Percentiles rank a stretch among this genome's conserved stretches.
phyloP scores from a whole-genome alignment of 2,797 vertebrate genomes.

The Enteromius anoplus region DNA sequence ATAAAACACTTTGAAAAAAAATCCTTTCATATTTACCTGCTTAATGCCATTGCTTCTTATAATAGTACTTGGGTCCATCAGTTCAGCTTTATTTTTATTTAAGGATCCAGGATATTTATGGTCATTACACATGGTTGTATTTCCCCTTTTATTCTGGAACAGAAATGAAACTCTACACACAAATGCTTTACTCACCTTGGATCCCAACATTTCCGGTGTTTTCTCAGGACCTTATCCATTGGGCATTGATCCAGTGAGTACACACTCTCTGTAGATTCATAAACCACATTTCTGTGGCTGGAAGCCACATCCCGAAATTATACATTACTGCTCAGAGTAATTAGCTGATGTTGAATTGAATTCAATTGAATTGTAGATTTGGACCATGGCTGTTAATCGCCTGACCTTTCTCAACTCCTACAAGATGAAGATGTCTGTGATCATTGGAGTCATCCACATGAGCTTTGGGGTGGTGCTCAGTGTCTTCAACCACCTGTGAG shows the following conservation, averaged over 20 bases:
- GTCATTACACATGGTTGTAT: too few species aligned
- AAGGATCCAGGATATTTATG: not conserved
- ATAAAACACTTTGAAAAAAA: not conserved
- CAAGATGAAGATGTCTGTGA: conserved; percentile 99
- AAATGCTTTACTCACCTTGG: conserved; percentile 80
- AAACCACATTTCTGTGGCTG: conserved; percentile 10
- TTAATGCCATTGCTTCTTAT: not conserved
- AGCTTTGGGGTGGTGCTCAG: conserved; percentile 91
- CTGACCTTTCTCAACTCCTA: conserved; percentile 97
- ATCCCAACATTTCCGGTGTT: conserved; percentile 89
- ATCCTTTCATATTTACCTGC: not conserved
- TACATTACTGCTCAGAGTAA: not conserved
- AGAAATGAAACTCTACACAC: conserved; percentile 80
- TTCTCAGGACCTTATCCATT: conserved; percentile 90
- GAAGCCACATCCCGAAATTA: not conserved
- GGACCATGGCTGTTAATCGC: conserved; percentile 94
- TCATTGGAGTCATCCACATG: conserved; percentile 94
- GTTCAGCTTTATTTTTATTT: not conserved
- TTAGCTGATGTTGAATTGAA: conserved; percentile 1
- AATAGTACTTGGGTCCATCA: not conserved
- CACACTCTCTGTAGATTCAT: not conserved
- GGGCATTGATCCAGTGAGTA: conserved; percentile 94
- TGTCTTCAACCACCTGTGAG: conserved; percentile 95
- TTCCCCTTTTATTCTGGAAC: conserved; percentile 32
- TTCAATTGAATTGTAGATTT: conserved; percentile 81